These are phyloP conservation scores for Anticlea derivata DNA, from an alignment of 2,888 invertebrate genomes.

Conservation along the genomic window DNA sequence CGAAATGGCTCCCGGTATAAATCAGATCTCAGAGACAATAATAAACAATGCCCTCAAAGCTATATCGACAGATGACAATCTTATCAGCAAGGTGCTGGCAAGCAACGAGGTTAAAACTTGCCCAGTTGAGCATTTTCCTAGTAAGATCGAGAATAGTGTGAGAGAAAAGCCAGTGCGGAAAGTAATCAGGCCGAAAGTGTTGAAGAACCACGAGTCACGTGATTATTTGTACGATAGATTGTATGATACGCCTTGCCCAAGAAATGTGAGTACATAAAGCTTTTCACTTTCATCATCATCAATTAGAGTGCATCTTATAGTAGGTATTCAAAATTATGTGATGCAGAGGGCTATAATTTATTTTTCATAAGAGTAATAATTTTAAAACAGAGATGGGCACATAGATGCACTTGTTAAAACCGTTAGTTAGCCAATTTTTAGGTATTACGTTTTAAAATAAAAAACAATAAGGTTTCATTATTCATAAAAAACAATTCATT, in stretches of 20 bases:
- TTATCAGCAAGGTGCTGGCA: constrained; percentile 41
- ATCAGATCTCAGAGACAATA: constrained; percentile 58
- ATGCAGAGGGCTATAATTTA: no score
- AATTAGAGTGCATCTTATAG: no score
- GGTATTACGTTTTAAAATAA: no score
- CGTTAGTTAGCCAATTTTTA: no score
- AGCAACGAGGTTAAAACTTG: constrained; percentile 36
- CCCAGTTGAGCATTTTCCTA: constrained; percentile 46
- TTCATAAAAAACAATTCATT: no score
- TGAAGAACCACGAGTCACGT: constrained; percentile 67
- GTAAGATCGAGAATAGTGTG: constrained; percentile 15
- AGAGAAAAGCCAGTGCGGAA: constrained; percentile 49
- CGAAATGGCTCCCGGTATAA: constrained; percentile 69
- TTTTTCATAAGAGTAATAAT: no score
- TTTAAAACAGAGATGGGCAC: background rate
- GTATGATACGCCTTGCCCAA: constrained; percentile 65
- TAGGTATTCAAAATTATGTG: no score
- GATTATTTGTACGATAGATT: constrained; percentile 72
- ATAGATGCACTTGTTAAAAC: no score
- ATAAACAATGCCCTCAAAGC: constrained; percentile 48
- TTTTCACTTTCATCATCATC: no score
- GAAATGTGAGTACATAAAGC: constrained; percentile 26
- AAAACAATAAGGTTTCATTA: no score
- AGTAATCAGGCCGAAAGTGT: constrained; percentile 65
- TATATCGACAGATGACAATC: constrained; percentile 40